Conservation (phyloP, 2,888 invertebrate species). For the Auanema sp. region DNA sequence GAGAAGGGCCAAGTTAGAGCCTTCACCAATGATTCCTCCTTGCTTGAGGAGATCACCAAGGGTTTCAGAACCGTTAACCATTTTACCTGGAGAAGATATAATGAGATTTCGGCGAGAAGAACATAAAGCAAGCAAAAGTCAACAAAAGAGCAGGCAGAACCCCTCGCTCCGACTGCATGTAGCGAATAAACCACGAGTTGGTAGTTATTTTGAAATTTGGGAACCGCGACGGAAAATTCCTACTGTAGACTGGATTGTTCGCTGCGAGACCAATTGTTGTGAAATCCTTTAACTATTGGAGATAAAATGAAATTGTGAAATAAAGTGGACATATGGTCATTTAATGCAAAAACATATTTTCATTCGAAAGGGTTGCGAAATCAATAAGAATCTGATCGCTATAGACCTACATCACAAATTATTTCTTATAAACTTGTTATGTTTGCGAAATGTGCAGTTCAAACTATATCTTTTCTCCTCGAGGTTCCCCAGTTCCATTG, state of each 20-base stretch:
- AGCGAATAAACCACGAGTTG: neutral
- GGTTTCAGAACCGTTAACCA: constrained; percentile 13
- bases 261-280: neutral
- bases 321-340: neutral
- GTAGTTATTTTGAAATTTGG: neutral
- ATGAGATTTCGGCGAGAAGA: neutral
- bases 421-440: constrained; percentile 12
- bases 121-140: neutral
- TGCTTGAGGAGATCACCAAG: constrained; percentile 26
- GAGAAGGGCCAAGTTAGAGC: constrained; percentile 9
- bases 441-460: neutral
- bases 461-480: too few relatives aligned
- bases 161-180: neutral
- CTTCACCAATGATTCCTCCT: constrained; percentile 13
- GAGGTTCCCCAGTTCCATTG: too few relatives aligned
- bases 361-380: neutral
- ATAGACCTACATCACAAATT: neutral
- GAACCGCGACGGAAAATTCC: neutral
- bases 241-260: neutral
- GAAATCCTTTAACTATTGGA: constrained; percentile 6
- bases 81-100: constrained; percentile 3
- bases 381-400: too few relatives aligned
- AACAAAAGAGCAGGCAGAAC: neutral
- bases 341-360: constrained; percentile 2
- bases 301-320: neutral